Evolutionary conservation across 2,797 vertebrate species (phyloP).

Genomic region (Falco concolor): DNA sequence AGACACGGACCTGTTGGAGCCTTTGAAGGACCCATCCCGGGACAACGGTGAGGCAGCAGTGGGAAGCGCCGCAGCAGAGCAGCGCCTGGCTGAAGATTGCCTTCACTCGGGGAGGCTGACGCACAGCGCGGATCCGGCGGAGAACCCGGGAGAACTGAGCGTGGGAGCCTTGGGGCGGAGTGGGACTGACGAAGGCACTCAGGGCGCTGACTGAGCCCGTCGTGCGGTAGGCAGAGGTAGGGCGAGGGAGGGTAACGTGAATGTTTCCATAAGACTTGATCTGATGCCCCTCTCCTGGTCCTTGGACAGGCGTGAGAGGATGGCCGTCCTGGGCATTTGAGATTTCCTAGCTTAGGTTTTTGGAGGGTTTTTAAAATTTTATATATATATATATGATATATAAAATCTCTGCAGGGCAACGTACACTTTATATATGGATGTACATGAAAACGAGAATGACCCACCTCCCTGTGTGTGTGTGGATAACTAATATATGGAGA

Average conservation of each 20-base stretch:
- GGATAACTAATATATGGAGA: background rate
- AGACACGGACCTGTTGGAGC: background rate
- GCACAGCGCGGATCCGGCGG: background rate
- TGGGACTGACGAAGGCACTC: slow-evolving; percentile 22
- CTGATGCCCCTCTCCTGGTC: background rate
- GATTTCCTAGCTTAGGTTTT: slow-evolving; percentile 47
- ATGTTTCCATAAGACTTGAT: background rate
- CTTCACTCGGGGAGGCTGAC: background rate
- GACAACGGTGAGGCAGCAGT: background rate
- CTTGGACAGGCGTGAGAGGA: background rate
- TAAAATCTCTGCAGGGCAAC: slow-evolving; percentile 40
- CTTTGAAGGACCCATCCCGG: background rate
- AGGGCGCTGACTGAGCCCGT: slow-evolving; percentile 42
- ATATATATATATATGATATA: slow-evolving; percentile 13
- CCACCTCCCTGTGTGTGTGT: slow-evolving; percentile 7
- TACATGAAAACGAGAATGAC: background rate
- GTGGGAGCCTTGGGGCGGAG: slow-evolving; percentile 8
- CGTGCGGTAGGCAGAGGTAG: background rate
- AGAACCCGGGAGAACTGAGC: slow-evolving; percentile 29
- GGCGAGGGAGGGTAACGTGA: background rate
- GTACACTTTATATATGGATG: background rate
- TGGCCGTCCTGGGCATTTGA: slow-evolving; percentile 5
- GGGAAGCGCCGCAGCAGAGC: background rate
- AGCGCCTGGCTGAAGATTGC: background rate
- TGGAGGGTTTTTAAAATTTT: slow-evolving; percentile 40